phyloP scores from a whole-genome alignment of 1,140 invertebrate species.

The Metaphire vulgaris region DNA sequence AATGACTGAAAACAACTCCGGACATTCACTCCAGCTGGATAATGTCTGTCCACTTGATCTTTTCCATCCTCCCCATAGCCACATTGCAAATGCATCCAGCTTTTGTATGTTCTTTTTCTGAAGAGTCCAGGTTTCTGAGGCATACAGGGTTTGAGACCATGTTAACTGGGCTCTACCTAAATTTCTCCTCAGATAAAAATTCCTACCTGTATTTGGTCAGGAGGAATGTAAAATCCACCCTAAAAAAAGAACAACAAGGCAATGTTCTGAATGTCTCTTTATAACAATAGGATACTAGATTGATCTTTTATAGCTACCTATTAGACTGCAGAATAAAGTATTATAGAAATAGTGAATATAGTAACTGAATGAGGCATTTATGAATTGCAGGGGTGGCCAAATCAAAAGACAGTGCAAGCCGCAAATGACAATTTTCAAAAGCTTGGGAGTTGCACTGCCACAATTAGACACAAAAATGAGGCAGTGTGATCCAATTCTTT shows the following conservation, averaged over 20 bases:
- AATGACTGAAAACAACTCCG: no score
- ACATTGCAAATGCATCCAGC: no score
- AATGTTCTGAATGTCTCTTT: background rate
- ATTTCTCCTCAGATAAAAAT: background rate
- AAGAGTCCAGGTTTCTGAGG: background rate
- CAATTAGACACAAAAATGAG: no score
- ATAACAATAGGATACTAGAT: background rate
- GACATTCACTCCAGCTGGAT: no score
- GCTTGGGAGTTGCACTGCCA: no score
- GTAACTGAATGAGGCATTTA: background rate
- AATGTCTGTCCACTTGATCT: no score
- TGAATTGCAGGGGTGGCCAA: background rate
- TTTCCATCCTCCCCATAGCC: no score
- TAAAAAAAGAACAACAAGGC: conserved; percentile 31
- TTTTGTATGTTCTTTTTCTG: no score
- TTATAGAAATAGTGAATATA: background rate
- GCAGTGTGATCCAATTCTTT: no score
- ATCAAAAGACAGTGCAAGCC: background rate
- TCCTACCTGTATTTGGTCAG: conserved; percentile 48
- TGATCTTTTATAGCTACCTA: background rate
- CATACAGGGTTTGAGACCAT: background rate
- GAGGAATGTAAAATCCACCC: conserved; percentile 41
- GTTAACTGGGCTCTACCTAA: background rate
- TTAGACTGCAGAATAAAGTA: background rate
- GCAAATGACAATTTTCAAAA: no score